Conservation (phyloP, 1,140 invertebrate species). For the Thaumetopoea pityocampa region DNA sequence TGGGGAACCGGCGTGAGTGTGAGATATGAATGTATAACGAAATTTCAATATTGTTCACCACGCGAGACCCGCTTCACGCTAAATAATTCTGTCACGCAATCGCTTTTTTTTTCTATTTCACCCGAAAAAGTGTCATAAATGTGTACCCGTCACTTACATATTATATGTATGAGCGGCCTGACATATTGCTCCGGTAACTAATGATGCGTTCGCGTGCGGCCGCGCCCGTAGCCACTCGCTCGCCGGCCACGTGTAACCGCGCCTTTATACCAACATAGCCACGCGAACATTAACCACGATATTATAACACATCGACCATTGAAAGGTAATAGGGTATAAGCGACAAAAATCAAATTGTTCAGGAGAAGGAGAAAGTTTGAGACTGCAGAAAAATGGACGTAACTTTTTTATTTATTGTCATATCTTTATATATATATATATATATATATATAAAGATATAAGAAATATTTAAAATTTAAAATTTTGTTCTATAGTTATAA, state of each 20-base stretch:
- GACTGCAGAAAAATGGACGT: too few species aligned
- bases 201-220: slow-evolving; percentile 60
- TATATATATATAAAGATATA: too few species aligned
- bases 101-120: slow-evolving; percentile 48
- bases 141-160: slow-evolving; percentile 57
- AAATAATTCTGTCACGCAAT: slow-evolving; percentile 42
- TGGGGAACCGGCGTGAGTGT: too few species aligned
- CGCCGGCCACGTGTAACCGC: slow-evolving; percentile 31
- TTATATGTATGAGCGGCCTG: slow-evolving; percentile 61
- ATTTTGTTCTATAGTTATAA: too few species aligned
- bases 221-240: slow-evolving; percentile 36
- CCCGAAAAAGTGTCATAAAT: slow-evolving; percentile 54
- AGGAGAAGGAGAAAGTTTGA: too few species aligned
- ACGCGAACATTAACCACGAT: slow-evolving; percentile 22
- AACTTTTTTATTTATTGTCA: too few species aligned
- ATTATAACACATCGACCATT: too few species aligned
- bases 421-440: too few species aligned
- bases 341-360: too few species aligned
- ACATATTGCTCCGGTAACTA: slow-evolving; percentile 53
- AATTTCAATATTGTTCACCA: slow-evolving; percentile 27
- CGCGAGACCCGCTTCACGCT: slow-evolving; percentile 22
- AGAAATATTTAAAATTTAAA: too few species aligned
- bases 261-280: slow-evolving; percentile 32
- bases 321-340: too few species aligned
- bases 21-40: too few species aligned